Evolutionary conservation across 1,140 invertebrate genomes (phyloP), one percentile per base, ranked within the genome.

Genomic region (Drosophila dunni): DNA sequence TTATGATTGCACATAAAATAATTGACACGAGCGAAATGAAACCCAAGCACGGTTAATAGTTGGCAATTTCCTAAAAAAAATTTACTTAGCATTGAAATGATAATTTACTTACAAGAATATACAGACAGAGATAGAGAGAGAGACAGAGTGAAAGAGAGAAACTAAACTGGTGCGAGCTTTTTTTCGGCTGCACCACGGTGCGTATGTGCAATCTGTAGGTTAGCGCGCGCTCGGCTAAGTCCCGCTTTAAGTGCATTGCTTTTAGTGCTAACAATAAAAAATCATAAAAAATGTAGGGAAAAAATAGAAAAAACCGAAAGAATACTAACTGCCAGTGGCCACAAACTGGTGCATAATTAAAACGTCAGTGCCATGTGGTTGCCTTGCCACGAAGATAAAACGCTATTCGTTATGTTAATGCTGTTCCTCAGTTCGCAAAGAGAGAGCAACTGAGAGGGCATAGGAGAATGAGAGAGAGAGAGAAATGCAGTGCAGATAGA

Each of bases 261-360:
- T 88, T 88, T 65, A 86, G 84, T 86, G 83, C 83, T 53, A 56
- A 78, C 46, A 72, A 50, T 63, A 57, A 65, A 68, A 45, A 57
- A 53, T 51, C 56, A 60, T 65, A 68, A 38, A 72, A 71, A 33
- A 38, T n/a, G 58, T 6, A 54, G 10, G 65, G 64, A 61, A 81
- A 66, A 50, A n/a, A 29, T 7, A 10, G 10, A 72, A 64, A 64
- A 33, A 38, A 63, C 17, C 15, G 46, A 50, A 65, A 50, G 44
- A 42, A 51, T 42, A 67, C 29, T 38, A 57, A 57, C 58, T 53
- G 51, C 51, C 51, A 34, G 20, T 74, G 71, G 64, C 60, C 82
- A 68, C 67, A 76, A 85, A 88, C 79, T 82, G 79, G 79, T 71
- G 83, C 83, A 86, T 86, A 86, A 86, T 86, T 88, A 86, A 86